Base-by-base conservation (phyloP, 2,888 invertebrate species). In the Tipula lateralis region DNA sequence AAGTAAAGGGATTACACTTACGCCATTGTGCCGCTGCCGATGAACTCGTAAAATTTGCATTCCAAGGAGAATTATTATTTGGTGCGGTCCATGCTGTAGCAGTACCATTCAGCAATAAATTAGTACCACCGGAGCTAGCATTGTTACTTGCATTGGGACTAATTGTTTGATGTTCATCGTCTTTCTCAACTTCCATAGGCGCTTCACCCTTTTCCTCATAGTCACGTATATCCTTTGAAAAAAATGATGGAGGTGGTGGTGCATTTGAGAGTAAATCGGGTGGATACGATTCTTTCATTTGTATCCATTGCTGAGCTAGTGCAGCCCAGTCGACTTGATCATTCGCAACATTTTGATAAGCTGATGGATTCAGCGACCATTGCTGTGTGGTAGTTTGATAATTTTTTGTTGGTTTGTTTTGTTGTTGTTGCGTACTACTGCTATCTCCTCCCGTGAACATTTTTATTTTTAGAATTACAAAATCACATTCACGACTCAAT, bases 241-340 rank as follows among this genome's bases (percentile, higher is more conserved):
- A 80, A 30, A 89, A 88, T 29, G 90, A 87, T 6, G 89, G 88
- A 0, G 93, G 92, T 2, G 94, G 93, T 9, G 93, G 93, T 50
- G 93, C 92, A 24, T 93, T 92, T 81, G 91, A 90, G 16, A 83
- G 81, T 1, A 66, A 24, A 19, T 84, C 84, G 34, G 87, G 90
- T 1, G 91, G 90, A 24, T 91, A 90, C 7, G 94, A 93, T 88
- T 96, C 96, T 89, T 97, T 96, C 97, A 97, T 97, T 89, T 96
- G 96, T 87, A 99, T 98, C 98, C 99, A 98, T 93, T 98, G 98
- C 89, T 98, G 97, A 30, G 98, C 98, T 88, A 99, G 91, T 34
- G 96, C 95, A 12, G 98, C 98, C 98, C 99, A 99, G 90, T 99
- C 98, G 85, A 98, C 98, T 91, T 95, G 93, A 89, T 95, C 96